Evolutionary conservation across 1,140 invertebrate species (phyloP), one percentile per base, ranked within the genome.

Genomic region (Zaprionus nigranus): DNA sequence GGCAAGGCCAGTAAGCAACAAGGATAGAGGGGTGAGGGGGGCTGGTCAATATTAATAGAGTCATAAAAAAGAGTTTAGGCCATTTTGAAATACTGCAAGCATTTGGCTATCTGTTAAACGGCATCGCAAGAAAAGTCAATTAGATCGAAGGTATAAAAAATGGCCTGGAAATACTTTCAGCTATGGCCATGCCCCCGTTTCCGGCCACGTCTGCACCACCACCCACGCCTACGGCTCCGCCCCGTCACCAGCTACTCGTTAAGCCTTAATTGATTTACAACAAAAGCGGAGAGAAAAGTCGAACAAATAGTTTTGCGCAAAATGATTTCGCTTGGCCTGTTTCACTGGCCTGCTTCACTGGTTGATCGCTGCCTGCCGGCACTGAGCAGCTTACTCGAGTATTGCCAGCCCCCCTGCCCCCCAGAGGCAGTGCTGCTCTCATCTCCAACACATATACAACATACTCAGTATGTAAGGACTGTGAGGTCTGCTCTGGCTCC

Each of bases 51-150:
- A 79, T 79, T 73, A 75, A 68, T 78, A 57, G 51, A 67, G 62
- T 58, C 80, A 79, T 72, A 83, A 76, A 82, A 82, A 82, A 72
- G 62, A 76, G 75, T 68, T 62, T 51, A 49, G 71, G 62, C 71
- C 66, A 79, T 74, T 79, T 60, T 67, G 56, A 82, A 82, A 83
- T 71, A 79, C 68, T 64, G 54, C 61, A 81, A 64, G 59, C 60
- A 70, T 81, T 81, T 71, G 62, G 64, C 59, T 66, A 69, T 60
- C 71, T 80, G 70, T 67, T 73, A 73, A 73, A 73, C 57, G 57
- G 56, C 63, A 73, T 60, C 54, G 64, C 64, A 68, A 67, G 64
- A 61, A 74, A 74, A 74, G 65, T 74, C 71, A 68, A 74, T 74
- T 74, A 74, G 65, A 74, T n/a, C n/a, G n/a, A n/a, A n/a, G n/a